phyloP scores from a whole-genome alignment of 1,140 invertebrate genomes.

The Agrypnia vestita region DNA sequence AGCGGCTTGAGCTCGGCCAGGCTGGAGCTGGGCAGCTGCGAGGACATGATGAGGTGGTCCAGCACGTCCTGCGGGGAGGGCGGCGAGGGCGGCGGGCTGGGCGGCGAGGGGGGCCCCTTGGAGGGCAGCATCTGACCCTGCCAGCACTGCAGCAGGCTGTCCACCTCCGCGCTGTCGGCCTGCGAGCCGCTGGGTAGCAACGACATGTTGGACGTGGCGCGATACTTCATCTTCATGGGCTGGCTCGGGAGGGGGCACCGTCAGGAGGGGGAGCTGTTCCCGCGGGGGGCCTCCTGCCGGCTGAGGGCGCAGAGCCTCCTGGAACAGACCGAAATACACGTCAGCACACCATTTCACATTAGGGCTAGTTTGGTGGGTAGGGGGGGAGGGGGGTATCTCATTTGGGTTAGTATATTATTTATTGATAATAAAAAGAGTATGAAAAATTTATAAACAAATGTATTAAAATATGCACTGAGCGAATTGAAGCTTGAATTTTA shows the following conservation, averaged over 20 bases:
- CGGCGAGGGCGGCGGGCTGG: slow-evolving; percentile 62
- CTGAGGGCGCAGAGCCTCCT: neutral
- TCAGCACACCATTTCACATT: neutral
- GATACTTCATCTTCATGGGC: slow-evolving; percentile 68
- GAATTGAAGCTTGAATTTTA: no score
- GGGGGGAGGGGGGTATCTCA: no score
- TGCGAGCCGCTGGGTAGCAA: slow-evolving; percentile 29
- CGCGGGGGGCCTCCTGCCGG: neutral
- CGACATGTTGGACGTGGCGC: slow-evolving; percentile 65
- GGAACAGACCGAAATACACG: neutral
- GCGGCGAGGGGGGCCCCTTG: slow-evolving; percentile 54
- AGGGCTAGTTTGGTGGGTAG: no score
- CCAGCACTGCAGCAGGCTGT: slow-evolving; percentile 72
- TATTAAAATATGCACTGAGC: no score
- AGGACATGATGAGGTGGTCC: slow-evolving; percentile 78
- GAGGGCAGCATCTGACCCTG: slow-evolving; percentile 71
- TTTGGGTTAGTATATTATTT: no score
- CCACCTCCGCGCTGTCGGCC: slow-evolving; percentile 66
- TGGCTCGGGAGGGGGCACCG: slow-evolving; percentile 1
- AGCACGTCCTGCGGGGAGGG: slow-evolving; percentile 72
- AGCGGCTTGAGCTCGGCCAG: slow-evolving; percentile 90
- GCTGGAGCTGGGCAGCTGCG: slow-evolving; percentile 73
- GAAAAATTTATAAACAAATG: no score
- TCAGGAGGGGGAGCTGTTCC: slow-evolving; percentile 8
- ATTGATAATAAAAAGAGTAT: no score